Conservation (phyloP, 2,888 invertebrate genomes). For the Byasa hedistus region DNA sequence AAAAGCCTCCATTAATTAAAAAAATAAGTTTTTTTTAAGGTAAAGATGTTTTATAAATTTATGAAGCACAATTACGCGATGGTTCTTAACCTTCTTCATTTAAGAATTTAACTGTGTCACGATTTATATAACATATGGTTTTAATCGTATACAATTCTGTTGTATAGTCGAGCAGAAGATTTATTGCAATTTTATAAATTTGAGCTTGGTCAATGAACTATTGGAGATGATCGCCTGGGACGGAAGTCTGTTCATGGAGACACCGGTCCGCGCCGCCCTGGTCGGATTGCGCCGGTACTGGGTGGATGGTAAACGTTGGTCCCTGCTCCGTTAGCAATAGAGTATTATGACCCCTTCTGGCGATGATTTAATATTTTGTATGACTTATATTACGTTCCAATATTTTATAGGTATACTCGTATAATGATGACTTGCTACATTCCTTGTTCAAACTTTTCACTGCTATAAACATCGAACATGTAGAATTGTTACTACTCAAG, state of each 20-base stretch:
- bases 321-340: conserved; percentile 35
- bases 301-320: conserved; percentile 36
- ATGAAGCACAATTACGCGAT: too few species aligned
- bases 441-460: too few species aligned
- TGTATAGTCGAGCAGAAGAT: conserved; percentile 6
- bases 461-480: too few species aligned
- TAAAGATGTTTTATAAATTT: too few species aligned
- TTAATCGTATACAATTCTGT: background rate
- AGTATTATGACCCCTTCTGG: background rate
- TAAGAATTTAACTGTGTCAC: too few species aligned
- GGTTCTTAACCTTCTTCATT: too few species aligned
- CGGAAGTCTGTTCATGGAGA: conserved; percentile 51
- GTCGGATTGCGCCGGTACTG: conserved; percentile 53
- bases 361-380: background rate
- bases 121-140: background rate
- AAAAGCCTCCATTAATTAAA: too few species aligned
- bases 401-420: too few species aligned
- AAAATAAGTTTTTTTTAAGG: too few species aligned
- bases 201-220: conserved; percentile 57
- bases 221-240: conserved; percentile 44
- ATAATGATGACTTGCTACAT: too few species aligned
- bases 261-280: conserved; percentile 50
- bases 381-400: too few species aligned
- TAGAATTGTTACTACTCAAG: too few species aligned
- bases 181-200: conserved; percentile 28